Base-by-base conservation (phyloP, 1,140 invertebrate species). In the Zaprionus vittiger region DNA sequence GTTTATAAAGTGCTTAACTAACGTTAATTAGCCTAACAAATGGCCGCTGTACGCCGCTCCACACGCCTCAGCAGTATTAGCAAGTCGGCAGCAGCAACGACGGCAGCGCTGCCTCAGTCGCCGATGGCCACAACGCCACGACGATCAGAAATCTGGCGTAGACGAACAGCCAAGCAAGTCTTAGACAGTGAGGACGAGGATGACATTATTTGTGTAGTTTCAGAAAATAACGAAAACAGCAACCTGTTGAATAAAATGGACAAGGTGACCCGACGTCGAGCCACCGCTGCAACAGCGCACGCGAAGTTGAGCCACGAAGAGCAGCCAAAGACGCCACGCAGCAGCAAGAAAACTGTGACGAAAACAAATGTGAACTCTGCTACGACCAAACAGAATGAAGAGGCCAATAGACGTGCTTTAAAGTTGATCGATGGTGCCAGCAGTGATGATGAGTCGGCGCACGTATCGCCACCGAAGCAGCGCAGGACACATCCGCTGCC, bases 191-290 rank as follows among this genome's bases (percentile, higher is more conserved):
- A 92, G 41, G 85, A 84, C 61, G 73, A 75, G 57, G 69, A 80
- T 79, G 77, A 79, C 57, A 59, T 69, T 56, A 47, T 77, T 59
- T 70, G 74, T 74, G 37, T 81, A 73, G 75, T 84, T 82, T 86
- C 79, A 92, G 91, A 91, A 47, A 92, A 92, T 79, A 87, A 87
- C 78, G 86, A 91, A 75, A 92, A 84, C 87, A 72, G 65, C 37
- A 81, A 92, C 69, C 74, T 86, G 71, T 81, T 92, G 47, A 92
- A 91, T 77, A 85, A 90, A 60, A 90, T 89, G 85, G 84, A 89
- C 77, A 84, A 81, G 56, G 76, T 64, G 60, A 56, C 57, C 47
- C 71, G 62, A 49, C 69, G 80, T 24, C 79, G 68, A 66, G 55
- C 60, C 0, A 34, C 66, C 68, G 26, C 83, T n/a, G 54, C 65